Conservation (phyloP, 2,113 vertebrate genomes). For the Narcine bancroftii region DNA sequence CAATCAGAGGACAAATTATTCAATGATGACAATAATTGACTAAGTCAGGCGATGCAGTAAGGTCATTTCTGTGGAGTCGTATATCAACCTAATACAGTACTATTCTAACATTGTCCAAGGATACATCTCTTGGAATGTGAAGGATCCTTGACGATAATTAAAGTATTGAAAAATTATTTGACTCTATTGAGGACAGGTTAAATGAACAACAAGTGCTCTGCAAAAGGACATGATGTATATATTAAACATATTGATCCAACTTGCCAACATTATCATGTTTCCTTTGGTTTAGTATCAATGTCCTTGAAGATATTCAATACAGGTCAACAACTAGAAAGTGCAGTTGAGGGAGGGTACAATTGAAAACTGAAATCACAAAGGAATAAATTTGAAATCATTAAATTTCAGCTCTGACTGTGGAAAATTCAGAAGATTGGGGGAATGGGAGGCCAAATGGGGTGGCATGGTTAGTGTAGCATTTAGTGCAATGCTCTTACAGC, state of each 20-base stretch:
- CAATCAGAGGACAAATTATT: not conserved
- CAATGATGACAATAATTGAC: not conserved
- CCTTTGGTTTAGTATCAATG: too few species aligned
- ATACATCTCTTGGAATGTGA: not conserved
- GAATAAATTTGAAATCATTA: too few species aligned
- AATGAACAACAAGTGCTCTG: not conserved
- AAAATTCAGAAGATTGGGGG: too few species aligned
- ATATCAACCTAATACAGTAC: not conserved
- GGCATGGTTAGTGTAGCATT: too few species aligned
- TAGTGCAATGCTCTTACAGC: too few species aligned
- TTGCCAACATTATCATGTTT: not conserved
- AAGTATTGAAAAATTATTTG: not conserved
- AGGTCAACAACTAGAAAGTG: too few species aligned
- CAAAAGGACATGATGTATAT: not conserved
- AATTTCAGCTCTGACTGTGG: too few species aligned
- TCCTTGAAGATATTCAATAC: too few species aligned
- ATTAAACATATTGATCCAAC: not conserved
- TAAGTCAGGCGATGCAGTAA: not conserved
- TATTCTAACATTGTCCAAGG: not conserved
- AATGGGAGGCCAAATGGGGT: too few species aligned
- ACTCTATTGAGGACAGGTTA: not conserved
- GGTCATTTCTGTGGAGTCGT: not conserved
- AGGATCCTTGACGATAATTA: not conserved
- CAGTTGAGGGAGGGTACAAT: too few species aligned
- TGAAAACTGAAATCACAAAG: too few species aligned